Base-by-base conservation (phyloP, 2,113 vertebrate genomes). In the Cyrtonyx montezumae region DNA sequence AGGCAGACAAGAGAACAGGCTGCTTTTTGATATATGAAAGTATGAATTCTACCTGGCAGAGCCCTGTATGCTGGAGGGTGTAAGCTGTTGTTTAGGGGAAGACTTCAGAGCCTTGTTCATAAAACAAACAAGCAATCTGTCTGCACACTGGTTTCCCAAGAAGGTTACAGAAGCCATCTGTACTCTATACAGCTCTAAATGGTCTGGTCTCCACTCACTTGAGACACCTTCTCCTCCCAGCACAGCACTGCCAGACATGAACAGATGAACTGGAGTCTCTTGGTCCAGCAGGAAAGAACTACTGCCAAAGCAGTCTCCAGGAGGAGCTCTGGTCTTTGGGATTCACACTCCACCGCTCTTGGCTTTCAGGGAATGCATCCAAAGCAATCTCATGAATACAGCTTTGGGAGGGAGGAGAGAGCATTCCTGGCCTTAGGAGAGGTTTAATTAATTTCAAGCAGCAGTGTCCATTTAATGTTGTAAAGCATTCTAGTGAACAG, bases 291-390 rank as follows among this genome's bases (percentile, higher is more conserved):
- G 68, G 34, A 70, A 82, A 49, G 34, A 90, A 68, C 18, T 40
- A 71, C 22, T 85, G 46, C 65, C 76, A n/a, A 63, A 78, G 37
- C 49, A 83, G 42, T 63, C 76, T 89, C 67, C 86, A 95, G 80
- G 67, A 88, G 70, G 69, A 92, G 66, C 74, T 87, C 86, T 87
- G 62, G 43, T 78, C 84, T 84, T 83, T 69, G 62, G 62, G 79
- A 93, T 55, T 76, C 78, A 79, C 42, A 48, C 1, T 8, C 19
- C 42, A 61, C 23, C 11, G 32, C 13, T 79, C 49, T 3, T 53
- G 45, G 45, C 67, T 67, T 87, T 51, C 65, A 93, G 59, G 67
- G 63, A 88, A 88, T 15, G 34, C 55, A 79, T 89, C 78, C 84
- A 91, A 92, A 94, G n/a, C 48, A 20, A 76, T 36, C 23, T 34